Conservation (phyloP, 2,113 vertebrate genomes). For the Podarcis raffonei region DNA sequence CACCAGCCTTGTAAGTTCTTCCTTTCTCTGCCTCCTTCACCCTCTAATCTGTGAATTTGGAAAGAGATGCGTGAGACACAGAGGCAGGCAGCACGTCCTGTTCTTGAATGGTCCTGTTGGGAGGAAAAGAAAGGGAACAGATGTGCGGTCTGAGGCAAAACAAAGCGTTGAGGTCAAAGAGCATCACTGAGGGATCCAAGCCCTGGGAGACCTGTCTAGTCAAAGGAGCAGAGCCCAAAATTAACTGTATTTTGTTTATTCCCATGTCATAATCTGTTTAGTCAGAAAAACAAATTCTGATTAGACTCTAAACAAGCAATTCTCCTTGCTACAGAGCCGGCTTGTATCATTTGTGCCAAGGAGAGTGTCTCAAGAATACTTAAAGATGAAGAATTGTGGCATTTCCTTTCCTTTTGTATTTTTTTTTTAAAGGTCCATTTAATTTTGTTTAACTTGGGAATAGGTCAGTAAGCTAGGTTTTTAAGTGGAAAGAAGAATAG, state of each 20-base stretch:
- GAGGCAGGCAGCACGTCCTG: slow-evolving; percentile 5
- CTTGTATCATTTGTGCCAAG: slow-evolving; percentile 44
- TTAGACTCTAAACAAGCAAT: slow-evolving; percentile 75
- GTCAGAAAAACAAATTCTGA: slow-evolving; percentile 78
- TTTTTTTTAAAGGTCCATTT: neutral
- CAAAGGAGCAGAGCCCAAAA: slow-evolving; percentile 66
- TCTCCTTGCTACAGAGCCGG: slow-evolving; percentile 64
- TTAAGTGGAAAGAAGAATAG: neutral
- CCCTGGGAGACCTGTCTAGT: slow-evolving; percentile 75
- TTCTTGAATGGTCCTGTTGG: slow-evolving; percentile 9
- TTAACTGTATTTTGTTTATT: slow-evolving; percentile 75
- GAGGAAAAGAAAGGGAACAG: slow-evolving; percentile 15
- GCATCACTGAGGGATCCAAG: slow-evolving; percentile 64
- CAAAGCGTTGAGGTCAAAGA: slow-evolving; percentile 11
- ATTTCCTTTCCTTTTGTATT: slow-evolving; percentile 10
- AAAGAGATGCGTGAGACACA: neutral
- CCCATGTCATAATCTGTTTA: slow-evolving; percentile 77
- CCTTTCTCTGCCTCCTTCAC: neutral
- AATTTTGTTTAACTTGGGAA: slow-evolving; percentile 9
- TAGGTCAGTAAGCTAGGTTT: neutral
- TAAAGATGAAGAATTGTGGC: slow-evolving; percentile 9
- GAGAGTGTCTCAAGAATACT: neutral
- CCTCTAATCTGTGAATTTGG: neutral
- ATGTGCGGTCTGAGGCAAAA: slow-evolving; percentile 26
- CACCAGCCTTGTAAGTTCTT: neutral